Evolutionary conservation across 1,140 invertebrate genomes (phyloP).

Genomic region (Pantala flavescens): DNA sequence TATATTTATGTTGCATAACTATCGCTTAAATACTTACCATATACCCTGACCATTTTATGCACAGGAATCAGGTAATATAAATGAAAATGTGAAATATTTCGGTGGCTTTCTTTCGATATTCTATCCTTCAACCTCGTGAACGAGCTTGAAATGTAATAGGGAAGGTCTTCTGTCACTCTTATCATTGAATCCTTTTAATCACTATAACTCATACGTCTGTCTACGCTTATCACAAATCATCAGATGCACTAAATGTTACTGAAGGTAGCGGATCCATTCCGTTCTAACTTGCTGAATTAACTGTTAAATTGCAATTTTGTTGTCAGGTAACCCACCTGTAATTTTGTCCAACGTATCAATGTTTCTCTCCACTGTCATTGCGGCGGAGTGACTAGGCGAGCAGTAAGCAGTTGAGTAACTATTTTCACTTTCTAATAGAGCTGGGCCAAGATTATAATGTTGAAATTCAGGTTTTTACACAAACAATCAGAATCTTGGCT

Average conservation of each 20-base stretch:
- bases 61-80: background rate
- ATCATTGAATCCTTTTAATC: background rate
- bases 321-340: conserved; percentile 4
- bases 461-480: background rate
- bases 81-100: background rate
- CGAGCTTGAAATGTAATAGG: background rate
- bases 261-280: conserved; percentile 7
- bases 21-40: background rate
- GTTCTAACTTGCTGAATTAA: background rate
- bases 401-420: background rate
- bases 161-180: conserved; percentile 7
- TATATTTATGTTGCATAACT: background rate
- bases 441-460: conserved; percentile 1
- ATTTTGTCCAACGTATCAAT: conserved; percentile 6
- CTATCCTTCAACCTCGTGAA: background rate
- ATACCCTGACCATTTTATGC: background rate
- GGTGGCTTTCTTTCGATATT: background rate
- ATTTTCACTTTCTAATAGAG: conserved; percentile 3
- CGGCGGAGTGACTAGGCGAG: conserved; percentile 5
- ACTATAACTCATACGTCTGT: background rate
- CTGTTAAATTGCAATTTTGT: conserved; percentile 7
- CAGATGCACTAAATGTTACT: conserved; percentile 6
- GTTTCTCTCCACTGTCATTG: conserved; percentile 8
- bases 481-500: conserved; percentile 6
- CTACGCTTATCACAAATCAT: conserved; percentile 6